Evolutionary conservation across 2,797 vertebrate species (phyloP).

Genomic region (Tachyglossus aculeatus): DNA sequence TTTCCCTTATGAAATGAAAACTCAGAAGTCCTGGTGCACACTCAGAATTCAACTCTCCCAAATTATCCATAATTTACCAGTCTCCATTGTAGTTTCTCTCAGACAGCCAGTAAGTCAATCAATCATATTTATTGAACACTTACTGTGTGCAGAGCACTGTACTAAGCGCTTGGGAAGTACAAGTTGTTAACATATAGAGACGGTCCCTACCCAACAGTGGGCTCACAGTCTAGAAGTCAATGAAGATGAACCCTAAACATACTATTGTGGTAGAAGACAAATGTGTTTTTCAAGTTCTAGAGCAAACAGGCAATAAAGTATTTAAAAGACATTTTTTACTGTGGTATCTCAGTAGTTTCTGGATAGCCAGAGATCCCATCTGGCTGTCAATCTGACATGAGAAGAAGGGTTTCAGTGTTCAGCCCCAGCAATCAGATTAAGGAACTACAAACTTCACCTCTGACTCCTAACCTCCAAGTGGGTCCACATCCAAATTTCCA

Average conservation of each 20-base stretch:
- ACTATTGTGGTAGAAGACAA: constrained; percentile 30
- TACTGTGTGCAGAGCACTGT: no score
- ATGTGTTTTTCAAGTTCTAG: constrained; percentile 33
- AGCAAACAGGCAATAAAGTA: constrained; percentile 33
- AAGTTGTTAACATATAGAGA: no score
- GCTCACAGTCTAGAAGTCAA: no score
- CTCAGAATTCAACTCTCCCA: constrained; percentile 9
- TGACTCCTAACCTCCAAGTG: constrained; percentile 38
- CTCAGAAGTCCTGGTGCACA: constrained; percentile 10
- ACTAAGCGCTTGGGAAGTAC: no score
- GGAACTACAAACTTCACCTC: no score
- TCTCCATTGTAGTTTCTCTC: no score
- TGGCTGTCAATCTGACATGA: constrained; percentile 55
- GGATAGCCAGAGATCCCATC: constrained; percentile 49
- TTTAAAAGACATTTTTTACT: constrained; percentile 50
- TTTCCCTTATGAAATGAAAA: constrained; percentile 7
- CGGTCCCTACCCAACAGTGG: no score
- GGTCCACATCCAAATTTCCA: constrained; percentile 24
- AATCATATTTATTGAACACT: no score
- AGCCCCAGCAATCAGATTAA: constrained; percentile 48
- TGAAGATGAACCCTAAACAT: no score
- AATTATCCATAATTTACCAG: background rate
- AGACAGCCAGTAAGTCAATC: no score
- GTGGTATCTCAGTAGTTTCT: constrained; percentile 38
- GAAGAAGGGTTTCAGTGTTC: constrained; percentile 40